Conservation (phyloP, 1,140 invertebrate species). For the Thalassaphorura encarpata region DNA sequence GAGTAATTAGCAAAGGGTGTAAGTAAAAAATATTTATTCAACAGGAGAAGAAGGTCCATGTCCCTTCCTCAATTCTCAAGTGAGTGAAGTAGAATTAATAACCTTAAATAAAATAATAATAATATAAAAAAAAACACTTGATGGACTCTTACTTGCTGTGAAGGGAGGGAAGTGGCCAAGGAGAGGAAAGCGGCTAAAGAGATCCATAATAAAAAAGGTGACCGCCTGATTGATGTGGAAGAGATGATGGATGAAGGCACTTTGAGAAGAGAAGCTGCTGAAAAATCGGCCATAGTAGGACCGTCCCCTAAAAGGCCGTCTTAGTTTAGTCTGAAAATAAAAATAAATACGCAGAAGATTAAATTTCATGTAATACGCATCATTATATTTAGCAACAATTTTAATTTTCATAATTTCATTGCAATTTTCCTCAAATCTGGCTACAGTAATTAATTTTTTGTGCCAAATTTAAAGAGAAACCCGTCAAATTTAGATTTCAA, state of each 20-base stretch:
- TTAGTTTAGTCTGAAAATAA: slow-evolving; percentile 16
- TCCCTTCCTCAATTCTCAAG: not conserved
- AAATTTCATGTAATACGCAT: too few species aligned
- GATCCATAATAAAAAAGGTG: slow-evolving; percentile 30
- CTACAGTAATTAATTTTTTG: too few species aligned
- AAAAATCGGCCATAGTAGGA: slow-evolving; percentile 31
- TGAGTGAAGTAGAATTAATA: too few species aligned
- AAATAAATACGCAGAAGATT: slow-evolving; percentile 5
- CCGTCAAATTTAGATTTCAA: too few species aligned
- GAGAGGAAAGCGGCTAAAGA: slow-evolving; percentile 23
- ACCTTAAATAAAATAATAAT: not conserved
- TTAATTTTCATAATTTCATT: too few species aligned
- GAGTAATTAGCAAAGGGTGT: not conserved
- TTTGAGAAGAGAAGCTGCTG: slow-evolving; percentile 13
- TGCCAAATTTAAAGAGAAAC: too few species aligned
- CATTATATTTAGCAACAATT: too few species aligned
- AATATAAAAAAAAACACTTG: not conserved
- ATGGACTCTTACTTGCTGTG: slow-evolving; percentile 26
- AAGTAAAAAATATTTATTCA: not conserved
- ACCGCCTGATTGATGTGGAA: not conserved
- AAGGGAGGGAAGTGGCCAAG: slow-evolving; percentile 21
- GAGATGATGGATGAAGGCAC: slow-evolving; percentile 12
- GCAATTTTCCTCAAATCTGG: too few species aligned
- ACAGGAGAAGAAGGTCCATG: not conserved
- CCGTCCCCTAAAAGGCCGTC: slow-evolving; percentile 25